Evolutionary conservation across 2,113 vertebrate species (phyloP).

Genomic region (Mohoua ochrocephala): DNA sequence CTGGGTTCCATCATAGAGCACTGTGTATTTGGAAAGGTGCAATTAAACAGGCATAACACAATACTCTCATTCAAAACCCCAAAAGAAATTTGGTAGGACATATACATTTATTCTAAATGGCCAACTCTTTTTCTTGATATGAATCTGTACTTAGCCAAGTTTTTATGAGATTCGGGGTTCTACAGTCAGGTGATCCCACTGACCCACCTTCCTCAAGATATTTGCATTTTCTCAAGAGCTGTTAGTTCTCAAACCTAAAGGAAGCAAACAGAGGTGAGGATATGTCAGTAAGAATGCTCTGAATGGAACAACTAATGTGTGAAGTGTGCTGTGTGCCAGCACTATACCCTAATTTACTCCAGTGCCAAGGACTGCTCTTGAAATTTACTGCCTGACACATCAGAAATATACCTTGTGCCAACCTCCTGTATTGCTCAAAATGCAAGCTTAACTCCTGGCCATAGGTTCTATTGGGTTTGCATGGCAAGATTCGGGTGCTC

Average conservation of each 20-base stretch:
- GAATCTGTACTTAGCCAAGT: neutral
- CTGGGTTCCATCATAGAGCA: neutral
- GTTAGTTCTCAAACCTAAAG: neutral
- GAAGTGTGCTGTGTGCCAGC: neutral
- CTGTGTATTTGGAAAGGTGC: neutral
- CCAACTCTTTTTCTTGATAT: neutral
- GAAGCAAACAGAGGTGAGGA: neutral
- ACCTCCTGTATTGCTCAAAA: neutral
- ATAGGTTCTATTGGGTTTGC: neutral
- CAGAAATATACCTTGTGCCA: neutral
- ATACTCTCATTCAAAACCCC: neutral
- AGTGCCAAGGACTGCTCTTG: neutral
- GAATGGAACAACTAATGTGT: neutral
- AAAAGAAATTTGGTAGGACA: neutral
- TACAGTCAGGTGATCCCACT: neutral
- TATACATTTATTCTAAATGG: neutral
- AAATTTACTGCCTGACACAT: neutral
- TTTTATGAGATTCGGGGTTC: neutral
- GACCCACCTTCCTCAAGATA: neutral
- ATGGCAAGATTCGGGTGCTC: neutral
- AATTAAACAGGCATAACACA: neutral
- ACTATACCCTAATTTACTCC: neutral
- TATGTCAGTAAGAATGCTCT: neutral
- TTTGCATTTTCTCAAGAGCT: neutral
- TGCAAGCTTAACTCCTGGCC: neutral